Percentiles rank a stretch among this genome's conserved stretches.
Conservation (phyloP, 2,888 invertebrate genomes). For the Drosophila pseudotakahashii region DNA sequence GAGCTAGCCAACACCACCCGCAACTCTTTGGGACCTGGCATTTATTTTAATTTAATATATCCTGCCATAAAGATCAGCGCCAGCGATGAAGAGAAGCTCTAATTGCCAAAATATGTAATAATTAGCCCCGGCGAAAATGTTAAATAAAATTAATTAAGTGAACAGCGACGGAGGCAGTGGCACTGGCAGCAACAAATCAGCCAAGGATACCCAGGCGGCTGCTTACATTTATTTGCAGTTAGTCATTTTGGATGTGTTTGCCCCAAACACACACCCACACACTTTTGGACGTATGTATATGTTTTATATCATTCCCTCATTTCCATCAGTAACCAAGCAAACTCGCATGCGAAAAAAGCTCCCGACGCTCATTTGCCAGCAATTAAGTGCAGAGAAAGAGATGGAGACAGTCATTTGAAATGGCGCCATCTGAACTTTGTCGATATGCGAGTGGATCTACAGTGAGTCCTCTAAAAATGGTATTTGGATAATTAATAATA, state of each 20-base stretch:
- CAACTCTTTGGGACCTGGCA: conserved; percentile 7
- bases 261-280: conserved; percentile 32
- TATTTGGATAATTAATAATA: background rate
- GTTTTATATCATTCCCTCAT: background rate
- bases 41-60: conserved; percentile 33
- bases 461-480: background rate
- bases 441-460: conserved; percentile 20
- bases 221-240: conserved; percentile 71
- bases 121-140: conserved; percentile 47
- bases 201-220: conserved; percentile 41
- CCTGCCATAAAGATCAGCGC: conserved; percentile 26
- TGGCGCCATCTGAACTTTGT: conserved; percentile 48
- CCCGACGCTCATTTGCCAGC: conserved; percentile 70
- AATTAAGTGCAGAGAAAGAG: conserved; percentile 65
- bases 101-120: conserved; percentile 51
- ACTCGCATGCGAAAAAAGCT: conserved; percentile 41
- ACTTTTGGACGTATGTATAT: background rate
- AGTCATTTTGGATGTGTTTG: conserved; percentile 68
- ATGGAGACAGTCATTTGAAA: conserved; percentile 45
- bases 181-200: conserved; percentile 32
- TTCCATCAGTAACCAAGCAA: conserved; percentile 3
- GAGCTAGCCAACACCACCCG: conserved; percentile 9
- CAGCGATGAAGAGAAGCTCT: conserved; percentile 10
- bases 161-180: conserved; percentile 40
- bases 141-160: conserved; percentile 73